Conservation (phyloP, 2,113 vertebrate species). For the Proteles cristata region DNA sequence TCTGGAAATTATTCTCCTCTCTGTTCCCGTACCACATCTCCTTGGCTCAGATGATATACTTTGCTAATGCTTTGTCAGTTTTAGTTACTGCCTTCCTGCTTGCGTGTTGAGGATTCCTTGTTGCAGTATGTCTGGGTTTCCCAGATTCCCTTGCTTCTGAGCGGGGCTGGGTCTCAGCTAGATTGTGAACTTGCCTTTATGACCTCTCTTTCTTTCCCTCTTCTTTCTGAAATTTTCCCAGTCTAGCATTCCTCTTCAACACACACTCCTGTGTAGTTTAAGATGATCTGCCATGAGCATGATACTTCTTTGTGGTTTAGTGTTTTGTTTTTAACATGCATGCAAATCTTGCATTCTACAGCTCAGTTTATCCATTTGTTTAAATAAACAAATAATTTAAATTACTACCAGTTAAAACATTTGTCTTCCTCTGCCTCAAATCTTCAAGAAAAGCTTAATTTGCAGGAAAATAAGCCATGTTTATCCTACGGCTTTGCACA, state of each 20-base stretch:
- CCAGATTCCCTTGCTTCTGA: not conserved
- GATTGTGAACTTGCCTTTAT: not conserved
- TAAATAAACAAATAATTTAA: constrained; percentile 26
- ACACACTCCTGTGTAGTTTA: not conserved
- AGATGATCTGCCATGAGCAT: not conserved
- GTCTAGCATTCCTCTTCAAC: not conserved
- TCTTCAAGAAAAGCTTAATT: constrained; percentile 47
- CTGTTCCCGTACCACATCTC: not conserved
- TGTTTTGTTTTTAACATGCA: constrained; percentile 5
- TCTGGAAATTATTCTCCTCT: not conserved
- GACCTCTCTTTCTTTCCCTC: not conserved
- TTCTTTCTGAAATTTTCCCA: not conserved
- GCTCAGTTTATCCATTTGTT: not conserved
- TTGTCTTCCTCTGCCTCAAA: not conserved
- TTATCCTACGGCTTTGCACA: constrained; percentile 25
- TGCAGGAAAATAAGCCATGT: constrained; percentile 14
- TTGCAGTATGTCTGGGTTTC: not conserved
- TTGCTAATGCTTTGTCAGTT: not conserved
- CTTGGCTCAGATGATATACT: not conserved
- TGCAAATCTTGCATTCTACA: not conserved
- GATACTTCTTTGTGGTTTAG: not conserved
- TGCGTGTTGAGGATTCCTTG: not conserved
- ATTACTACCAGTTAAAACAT: not conserved
- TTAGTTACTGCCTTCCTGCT: not conserved
- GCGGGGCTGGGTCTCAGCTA: not conserved